phyloP scores from a whole-genome alignment of 2,113 vertebrate species.

The Vimba vimba region DNA sequence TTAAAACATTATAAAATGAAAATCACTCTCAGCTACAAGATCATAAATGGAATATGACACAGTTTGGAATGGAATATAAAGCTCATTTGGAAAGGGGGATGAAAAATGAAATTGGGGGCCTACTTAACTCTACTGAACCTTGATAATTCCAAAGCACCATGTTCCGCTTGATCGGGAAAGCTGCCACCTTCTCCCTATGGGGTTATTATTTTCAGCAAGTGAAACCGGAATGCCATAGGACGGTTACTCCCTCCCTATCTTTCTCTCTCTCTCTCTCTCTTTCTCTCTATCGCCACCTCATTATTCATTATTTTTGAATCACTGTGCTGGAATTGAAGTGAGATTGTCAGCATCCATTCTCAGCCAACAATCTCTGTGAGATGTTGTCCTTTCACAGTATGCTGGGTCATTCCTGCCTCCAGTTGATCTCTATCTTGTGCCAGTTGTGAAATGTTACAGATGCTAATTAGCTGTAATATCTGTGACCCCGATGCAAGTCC shows the following conservation, averaged over 20 bases:
- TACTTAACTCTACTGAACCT: conserved; percentile 52
- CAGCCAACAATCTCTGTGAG: conserved; percentile 52
- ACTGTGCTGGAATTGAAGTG: conserved; percentile 62
- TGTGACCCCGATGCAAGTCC: conserved; percentile 2
- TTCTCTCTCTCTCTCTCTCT: neutral
- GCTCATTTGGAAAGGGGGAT: conserved; percentile 37
- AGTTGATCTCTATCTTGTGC: conserved; percentile 28
- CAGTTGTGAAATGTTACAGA: conserved; percentile 38
- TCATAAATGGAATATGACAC: conserved; percentile 25
- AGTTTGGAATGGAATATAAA: conserved; percentile 12
- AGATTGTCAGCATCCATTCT: conserved; percentile 59
- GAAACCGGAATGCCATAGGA: conserved; percentile 57
- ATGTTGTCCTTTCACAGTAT: conserved; percentile 37
- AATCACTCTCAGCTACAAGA: conserved; percentile 4
- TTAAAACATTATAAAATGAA: neutral
- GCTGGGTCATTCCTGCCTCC: conserved; percentile 24
- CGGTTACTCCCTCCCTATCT: conserved; percentile 43
- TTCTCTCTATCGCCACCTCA: conserved; percentile 14
- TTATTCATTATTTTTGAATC: conserved; percentile 67
- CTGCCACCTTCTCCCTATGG: conserved; percentile 64
- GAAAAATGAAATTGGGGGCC: conserved; percentile 33
- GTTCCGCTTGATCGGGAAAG: conserved; percentile 65
- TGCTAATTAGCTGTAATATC: conserved; percentile 41
- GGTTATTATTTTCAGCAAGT: conserved; percentile 64
- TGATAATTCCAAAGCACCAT: conserved; percentile 47